Base-by-base conservation (phyloP, 2,113 vertebrate genomes). In the Ursus arctos region DNA sequence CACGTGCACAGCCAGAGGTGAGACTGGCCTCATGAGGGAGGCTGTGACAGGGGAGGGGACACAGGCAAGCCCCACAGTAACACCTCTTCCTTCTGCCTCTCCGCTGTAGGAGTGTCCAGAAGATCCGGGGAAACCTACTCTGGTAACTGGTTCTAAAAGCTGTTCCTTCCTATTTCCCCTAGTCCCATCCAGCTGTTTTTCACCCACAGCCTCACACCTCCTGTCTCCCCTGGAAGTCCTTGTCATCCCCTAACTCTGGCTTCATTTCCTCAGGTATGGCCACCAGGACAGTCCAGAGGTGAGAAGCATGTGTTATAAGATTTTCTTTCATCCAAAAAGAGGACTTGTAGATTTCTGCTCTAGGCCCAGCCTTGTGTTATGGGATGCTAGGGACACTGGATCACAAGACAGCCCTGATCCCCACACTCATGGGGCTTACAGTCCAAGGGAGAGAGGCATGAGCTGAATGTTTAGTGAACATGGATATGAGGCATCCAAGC, bases 1-100 rank as follows among this genome's bases (percentile, higher is more conserved):
- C 98, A 98, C 1, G 97, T 99, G 22, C 94, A 43, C 57, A 98
- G 96, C 96, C 98, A 98, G 67, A 98, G 98, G 98, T 99, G 81
- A 98, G 98, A 15, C 63, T 24, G 6, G n/a, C 85, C 53, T n/a
- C 33, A 15, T 21, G 55, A 55, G 57, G 47, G n/a, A 49, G 82
- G 57, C 40, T 43, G 33, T 76, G 57, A 57, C 2, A 7, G 2
- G 81, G 36, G 24, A 13, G 21, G 65, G 47, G 36, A 36, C 55
- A 19, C 4, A 19, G 83, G 36, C 22, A 33, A 72, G 80, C 9
- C 33, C 69, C n/a, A 18, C 13, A 28, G 1, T 88, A 95, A 93
- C 71, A 76, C 21, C 22, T 57, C 33, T 79, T 93, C 36, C 26
- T 94, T 80, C 51, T 61, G 6, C 69, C 24, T 95, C 43, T 93